Percentiles rank a stretch among this genome's conserved stretches.
Evolutionary conservation across 2,888 invertebrate genomes (phyloP).

Genomic region (Frankliniella intonsa): DNA sequence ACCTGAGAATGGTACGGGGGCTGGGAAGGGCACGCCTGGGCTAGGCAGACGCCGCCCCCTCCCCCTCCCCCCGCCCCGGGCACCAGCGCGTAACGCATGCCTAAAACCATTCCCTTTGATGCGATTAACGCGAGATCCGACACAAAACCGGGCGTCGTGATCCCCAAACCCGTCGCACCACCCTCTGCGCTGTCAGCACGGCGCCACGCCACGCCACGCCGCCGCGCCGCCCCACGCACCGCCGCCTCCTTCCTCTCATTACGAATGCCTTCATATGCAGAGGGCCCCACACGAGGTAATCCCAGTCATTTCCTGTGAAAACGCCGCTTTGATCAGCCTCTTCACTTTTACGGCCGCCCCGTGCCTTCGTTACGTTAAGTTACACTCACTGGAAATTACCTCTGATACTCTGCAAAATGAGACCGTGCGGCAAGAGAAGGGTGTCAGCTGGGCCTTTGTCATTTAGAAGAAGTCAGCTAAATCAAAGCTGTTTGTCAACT

Average conservation of each 20-base stretch:
- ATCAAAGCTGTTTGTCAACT: no score
- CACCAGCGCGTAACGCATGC: not conserved
- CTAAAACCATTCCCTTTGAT: conserved; percentile 19
- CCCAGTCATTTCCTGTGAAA: conserved; percentile 15
- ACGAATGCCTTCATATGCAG: conserved; percentile 21
- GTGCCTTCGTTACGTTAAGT: no score
- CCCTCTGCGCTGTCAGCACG: no score
- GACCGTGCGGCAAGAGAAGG: no score
- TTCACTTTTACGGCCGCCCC: not conserved
- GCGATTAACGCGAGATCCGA: conserved; percentile 21
- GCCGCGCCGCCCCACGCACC: not conserved
- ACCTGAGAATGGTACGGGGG: no score
- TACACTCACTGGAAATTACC: no score
- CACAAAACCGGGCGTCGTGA: not conserved
- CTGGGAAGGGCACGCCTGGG: no score
- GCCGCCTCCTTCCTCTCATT: not conserved
- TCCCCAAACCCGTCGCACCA: no score
- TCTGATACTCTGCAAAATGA: no score
- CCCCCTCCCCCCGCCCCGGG: not conserved
- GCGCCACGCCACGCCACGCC: not conserved
- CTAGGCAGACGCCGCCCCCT: not conserved
- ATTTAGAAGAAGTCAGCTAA: no score
- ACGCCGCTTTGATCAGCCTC: conserved; percentile 18
- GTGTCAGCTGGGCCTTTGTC: no score
- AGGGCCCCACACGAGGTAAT: not conserved